Percentiles rank a stretch among this genome's conserved stretches.
These are phyloP conservation scores for Psittacula cyanocephala DNA, from an alignment of 2,113 vertebrate species.

Conservation along the genomic window DNA sequence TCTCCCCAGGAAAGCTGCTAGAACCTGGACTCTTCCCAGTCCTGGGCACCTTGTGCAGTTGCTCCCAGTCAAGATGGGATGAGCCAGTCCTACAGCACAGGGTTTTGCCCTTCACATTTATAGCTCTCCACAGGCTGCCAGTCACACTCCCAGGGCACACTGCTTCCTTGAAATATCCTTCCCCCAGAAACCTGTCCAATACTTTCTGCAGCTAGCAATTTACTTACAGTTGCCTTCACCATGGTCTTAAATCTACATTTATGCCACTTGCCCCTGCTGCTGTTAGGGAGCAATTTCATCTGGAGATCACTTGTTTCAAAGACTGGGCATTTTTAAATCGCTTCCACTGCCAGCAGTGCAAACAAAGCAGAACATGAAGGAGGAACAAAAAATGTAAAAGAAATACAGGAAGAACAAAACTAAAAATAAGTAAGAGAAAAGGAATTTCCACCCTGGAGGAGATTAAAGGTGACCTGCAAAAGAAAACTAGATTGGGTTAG, in stretches of 20 bases:
- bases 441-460: background rate
- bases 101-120: background rate
- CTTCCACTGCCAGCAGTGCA: background rate
- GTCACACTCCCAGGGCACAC: background rate
- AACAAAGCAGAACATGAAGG: background rate
- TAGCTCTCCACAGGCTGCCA: background rate
- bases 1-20: background rate
- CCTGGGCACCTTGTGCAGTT: background rate
- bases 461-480: background rate
- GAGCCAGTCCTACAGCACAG: rapidly evolving
- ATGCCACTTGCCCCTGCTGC: background rate
- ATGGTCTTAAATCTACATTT: conserved; percentile 32
- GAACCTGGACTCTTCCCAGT: background rate
- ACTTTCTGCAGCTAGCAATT: background rate
- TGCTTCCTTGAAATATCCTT: background rate
- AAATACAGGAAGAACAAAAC: background rate
- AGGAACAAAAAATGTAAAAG: background rate
- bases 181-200: background rate
- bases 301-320: background rate
- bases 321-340: conserved; percentile 10
- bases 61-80: background rate
- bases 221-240: conserved; percentile 22
- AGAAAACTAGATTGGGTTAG: background rate
- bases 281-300: conserved; percentile 12
- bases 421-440: background rate